Base-by-base conservation (phyloP, 2,797 vertebrate genomes). In the Sylvia borin region DNA sequence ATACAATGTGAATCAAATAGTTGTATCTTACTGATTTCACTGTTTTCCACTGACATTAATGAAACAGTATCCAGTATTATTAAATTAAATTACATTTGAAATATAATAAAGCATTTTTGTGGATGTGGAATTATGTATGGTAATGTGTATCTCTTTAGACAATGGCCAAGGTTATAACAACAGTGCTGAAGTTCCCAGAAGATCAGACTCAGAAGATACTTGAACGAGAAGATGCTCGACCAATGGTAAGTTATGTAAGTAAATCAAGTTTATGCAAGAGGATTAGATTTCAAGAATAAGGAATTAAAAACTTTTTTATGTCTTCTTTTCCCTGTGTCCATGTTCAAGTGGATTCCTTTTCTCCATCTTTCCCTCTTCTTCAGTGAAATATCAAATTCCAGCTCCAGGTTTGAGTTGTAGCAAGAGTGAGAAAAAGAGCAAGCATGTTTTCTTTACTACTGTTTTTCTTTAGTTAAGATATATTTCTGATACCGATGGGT, bases 91-190 rank as follows among this genome's bases (percentile, higher is more conserved):
- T 31, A 19, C 34, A 50, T 92, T 80, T 21, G 57, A 94, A 96
- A 82, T 67, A 80, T 62, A 88, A 22, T 10, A 34, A 88, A 82
- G 81, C 12, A 13, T 73, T 68, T 78, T 60, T 62, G 22, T 71
- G 36, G 13, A 25, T 58, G 5, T 76, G 40, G 25, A 80, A 50
- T 88, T 66, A 50, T 19, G 83, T 84, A 76, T 0, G 51, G 60
- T 85, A 42, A 83, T 34, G 2, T 31, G 1, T 92, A 93, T 92
- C 91, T 85, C 94, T 91, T 29, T 96, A 99, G 99, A 99, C 99
- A 14, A 99, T 99, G 99, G 99, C 99, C 96, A 99, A 99, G 97
- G 99, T 99, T 87, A 99, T 99, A 93, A 99, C 99, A 47, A 99
- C 99, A 85, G 99, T 99, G 95, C 98, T 99, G 70, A 99, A 99